Evolutionary conservation across 2,888 invertebrate species (phyloP), one percentile per base, ranked within the genome.

Genomic region (Autographa pulchrina): DNA sequence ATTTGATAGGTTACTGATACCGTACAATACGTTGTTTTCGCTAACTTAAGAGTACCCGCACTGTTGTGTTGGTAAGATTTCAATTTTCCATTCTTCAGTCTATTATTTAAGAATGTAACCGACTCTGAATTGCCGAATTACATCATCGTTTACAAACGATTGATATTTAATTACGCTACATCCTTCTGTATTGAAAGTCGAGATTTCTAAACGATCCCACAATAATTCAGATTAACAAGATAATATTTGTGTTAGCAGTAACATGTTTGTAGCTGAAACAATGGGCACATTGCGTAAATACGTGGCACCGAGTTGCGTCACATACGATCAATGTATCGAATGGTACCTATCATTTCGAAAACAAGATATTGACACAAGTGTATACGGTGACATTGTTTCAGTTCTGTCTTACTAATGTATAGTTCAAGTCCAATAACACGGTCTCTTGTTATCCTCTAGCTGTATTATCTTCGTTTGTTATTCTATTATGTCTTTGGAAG

Each of bases 321-420:
- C 88, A 81, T 85, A 80, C 88, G 83, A 88, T 85, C 86, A 81
- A 62, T 85, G 87, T 89, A 87, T 89, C 88, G 90, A 92, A 89
- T 89, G 87, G 89, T 90, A n/a, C n/a, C n/a, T n/a, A 87, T 89
- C 86, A 89, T 86, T 91, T 93, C 89, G 88, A 94, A 92, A 94
- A 95, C 94, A 94, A 89, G 84, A 81, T 94, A 92, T 95, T 93
- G 92, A 92, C 90, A 92, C 94, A 95, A 95, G 92, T 95, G 95
- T 85, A 74, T 64, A 69, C 69, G 78, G 72, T 87, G 88, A 90
- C 91, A 90, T 90, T 92, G 90, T 89, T 81, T 75, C 76, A 81
- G 69, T 73, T 78, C 72, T 81, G 75, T 72, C 81, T 80, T 72
- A 79, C 69, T 69, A 74, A 72, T 70, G 81, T 80, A 76, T 81